Base-by-base conservation (phyloP, 2,888 invertebrate genomes). In the Coelogynopora nodosa region DNA sequence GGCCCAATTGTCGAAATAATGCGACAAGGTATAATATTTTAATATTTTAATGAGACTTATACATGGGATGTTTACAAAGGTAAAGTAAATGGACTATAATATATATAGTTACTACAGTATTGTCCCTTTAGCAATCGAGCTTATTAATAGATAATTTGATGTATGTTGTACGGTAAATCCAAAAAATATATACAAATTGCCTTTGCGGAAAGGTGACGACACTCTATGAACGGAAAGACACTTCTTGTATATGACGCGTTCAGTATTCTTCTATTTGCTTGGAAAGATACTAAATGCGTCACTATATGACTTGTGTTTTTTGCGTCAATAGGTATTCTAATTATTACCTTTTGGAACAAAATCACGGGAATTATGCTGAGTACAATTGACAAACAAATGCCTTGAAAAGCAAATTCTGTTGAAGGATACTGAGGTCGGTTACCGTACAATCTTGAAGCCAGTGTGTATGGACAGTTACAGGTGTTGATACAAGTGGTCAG, bases 361-460 rank as follows among this genome's bases (percentile, higher is more conserved):
- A n/a, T n/a, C n/a, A n/a, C n/a, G n/a, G n/a, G n/a, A n/a, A n/a
- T n/a, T n/a, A n/a, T n/a, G n/a, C n/a, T n/a, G n/a, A n/a, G n/a
- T n/a, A n/a, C n/a, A n/a, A n/a, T 18, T 49, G 49, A 18, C 49
- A 49, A 49, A 49, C 49, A 49, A 49, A 5, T 49, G 49, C 18
- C 5, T 49, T 18, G 18, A 49, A 49, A 74, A 74, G 23, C 74
- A 74, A 74, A 74, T 74, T 74, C 23, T 13, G 23, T 74, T 26
- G 2, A 26, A 74, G 5, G 23, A 74, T 74, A 26, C 74, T 74
- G 74, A 74, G n/a, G n/a, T n/a, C n/a, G n/a, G n/a, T n/a, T n/a
- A n/a, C n/a, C n/a, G n/a, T 74, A 74, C 74, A 74, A 74, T 74
- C 74, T 74, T 74, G 23, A 74, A 74, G 74, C 18, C 74, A 74